A percentile compares a stretch with the other conserved stretches of the same genome.
phyloP scores from a whole-genome alignment of 2,113 vertebrate species.

The Rhinolophus ferrumequinum region DNA sequence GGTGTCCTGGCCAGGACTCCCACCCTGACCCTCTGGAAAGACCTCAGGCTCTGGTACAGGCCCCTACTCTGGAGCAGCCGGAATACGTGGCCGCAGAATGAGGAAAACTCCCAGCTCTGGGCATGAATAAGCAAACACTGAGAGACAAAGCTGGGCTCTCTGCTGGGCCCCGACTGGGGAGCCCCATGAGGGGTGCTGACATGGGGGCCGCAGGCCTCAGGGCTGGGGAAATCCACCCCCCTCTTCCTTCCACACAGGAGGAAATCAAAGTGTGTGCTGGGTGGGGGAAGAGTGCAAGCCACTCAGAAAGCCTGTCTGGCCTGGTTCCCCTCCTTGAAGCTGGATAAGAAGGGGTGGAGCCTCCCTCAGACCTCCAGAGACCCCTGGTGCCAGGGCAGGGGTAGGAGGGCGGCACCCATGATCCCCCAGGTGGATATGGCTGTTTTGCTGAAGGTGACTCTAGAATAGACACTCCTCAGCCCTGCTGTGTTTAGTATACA shows the following conservation, averaged over 20 bases:
- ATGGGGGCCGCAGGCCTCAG: no score
- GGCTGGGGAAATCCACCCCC: accelerated
- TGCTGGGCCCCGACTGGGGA: accelerated
- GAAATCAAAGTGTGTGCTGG: not conserved
- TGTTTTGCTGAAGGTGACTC: not conserved
- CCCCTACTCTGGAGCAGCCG: not conserved
- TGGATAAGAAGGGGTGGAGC: not conserved
- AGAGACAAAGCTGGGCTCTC: not conserved
- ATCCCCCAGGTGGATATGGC: not conserved
- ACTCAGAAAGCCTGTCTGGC: not conserved
- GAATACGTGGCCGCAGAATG: not conserved
- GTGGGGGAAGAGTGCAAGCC: no score
- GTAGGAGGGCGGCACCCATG: not conserved
- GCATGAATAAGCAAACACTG: not conserved
- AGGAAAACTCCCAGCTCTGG: not conserved
- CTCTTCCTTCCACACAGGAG: not conserved
- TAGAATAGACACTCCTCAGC: not conserved
- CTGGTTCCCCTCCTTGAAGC: not conserved
- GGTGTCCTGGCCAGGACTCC: not conserved
- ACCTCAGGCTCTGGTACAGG: not conserved
- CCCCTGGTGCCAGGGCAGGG: not conserved
- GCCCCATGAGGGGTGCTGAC: not conserved
- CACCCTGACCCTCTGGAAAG: not conserved
- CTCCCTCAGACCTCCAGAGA: not conserved
- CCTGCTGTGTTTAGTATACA: not conserved